These are phyloP conservation scores for Aplodontia rufa DNA, from an alignment of 2,113 vertebrate genomes.

Conservation along the genomic window DNA sequence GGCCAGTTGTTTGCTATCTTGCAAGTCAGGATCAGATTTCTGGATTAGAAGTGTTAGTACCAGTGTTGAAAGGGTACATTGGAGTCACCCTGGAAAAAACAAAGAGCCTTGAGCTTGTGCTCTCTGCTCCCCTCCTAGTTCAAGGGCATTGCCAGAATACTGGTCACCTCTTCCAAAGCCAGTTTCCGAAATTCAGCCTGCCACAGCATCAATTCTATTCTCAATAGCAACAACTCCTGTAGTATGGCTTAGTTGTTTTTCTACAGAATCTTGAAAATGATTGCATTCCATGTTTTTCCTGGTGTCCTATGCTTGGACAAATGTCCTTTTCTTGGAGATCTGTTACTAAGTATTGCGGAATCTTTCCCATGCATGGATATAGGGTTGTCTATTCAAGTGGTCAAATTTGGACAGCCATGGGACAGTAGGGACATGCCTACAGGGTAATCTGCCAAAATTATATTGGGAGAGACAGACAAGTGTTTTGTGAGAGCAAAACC, in stretches of 20 bases:
- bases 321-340: not conserved
- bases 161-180: not conserved
- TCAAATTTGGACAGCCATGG: not conserved
- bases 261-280: not conserved
- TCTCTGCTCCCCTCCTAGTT: not conserved
- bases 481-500: not conserved
- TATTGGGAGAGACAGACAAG: not conserved
- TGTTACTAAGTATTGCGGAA: not conserved
- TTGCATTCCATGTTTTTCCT: not conserved
- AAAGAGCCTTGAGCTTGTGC: constrained; percentile 29
- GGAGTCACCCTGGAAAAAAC: constrained; percentile 54
- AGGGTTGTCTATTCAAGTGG: not conserved
- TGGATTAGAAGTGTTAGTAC: constrained; percentile 54
- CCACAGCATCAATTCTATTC: not conserved
- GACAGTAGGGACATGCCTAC: not conserved
- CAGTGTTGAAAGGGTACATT: not conserved
- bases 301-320: not conserved
- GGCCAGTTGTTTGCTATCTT: constrained; percentile 60
- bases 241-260: not conserved
- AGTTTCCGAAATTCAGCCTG: not conserved
- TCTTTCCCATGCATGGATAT: not conserved
- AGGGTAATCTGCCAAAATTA: not conserved
- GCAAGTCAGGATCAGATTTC: constrained; percentile 69
- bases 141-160: not conserved
- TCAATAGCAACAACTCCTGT: not conserved